Evolutionary conservation across 2,797 vertebrate genomes (phyloP).

Genomic region (Poecilia picta): DNA sequence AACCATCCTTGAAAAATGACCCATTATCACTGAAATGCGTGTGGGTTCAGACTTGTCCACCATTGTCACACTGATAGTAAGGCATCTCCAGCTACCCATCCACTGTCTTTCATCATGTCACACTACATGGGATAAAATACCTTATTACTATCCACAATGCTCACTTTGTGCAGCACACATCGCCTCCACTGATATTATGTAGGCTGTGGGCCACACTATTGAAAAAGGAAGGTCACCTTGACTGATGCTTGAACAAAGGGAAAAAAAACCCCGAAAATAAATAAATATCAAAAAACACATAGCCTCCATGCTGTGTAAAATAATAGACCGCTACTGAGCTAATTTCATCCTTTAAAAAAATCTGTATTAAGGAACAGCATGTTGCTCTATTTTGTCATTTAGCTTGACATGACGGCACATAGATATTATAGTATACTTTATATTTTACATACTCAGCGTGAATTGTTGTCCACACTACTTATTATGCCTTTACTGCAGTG

Average conservation of each 20-base stretch:
- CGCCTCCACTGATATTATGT: slow-evolving; percentile 56
- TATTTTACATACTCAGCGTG: slow-evolving; percentile 50
- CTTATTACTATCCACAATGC: slow-evolving; percentile 50
- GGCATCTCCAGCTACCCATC: slow-evolving; percentile 30
- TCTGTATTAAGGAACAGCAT: slow-evolving; percentile 64
- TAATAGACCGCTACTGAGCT: slow-evolving; percentile 81
- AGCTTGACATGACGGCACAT: slow-evolving; percentile 67
- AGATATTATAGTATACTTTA: slow-evolving; percentile 74
- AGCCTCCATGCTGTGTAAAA: slow-evolving; percentile 75
- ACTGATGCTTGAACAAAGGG: slow-evolving; percentile 66
- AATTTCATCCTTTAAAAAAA: slow-evolving; percentile 76
- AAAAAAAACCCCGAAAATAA: slow-evolving; percentile 60
- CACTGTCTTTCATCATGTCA: slow-evolving; percentile 52
- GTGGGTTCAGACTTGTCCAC: slow-evolving; percentile 31
- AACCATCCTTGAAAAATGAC: slow-evolving; percentile 11
- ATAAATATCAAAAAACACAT: slow-evolving; percentile 37
- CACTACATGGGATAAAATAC: slow-evolving; percentile 50
- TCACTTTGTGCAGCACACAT: slow-evolving; percentile 52
- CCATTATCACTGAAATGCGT: slow-evolving; percentile 18
- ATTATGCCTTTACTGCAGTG: slow-evolving; percentile 32
- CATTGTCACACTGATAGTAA: slow-evolving; percentile 39
- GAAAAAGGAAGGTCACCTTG: slow-evolving; percentile 80
- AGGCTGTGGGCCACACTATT: slow-evolving; percentile 70
- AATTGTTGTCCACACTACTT: slow-evolving; percentile 37
- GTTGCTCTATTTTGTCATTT: slow-evolving; percentile 65